These are phyloP conservation scores for Asbolus verrucosus DNA, from an alignment of 1,140 invertebrate genomes.

Conservation along the genomic window DNA sequence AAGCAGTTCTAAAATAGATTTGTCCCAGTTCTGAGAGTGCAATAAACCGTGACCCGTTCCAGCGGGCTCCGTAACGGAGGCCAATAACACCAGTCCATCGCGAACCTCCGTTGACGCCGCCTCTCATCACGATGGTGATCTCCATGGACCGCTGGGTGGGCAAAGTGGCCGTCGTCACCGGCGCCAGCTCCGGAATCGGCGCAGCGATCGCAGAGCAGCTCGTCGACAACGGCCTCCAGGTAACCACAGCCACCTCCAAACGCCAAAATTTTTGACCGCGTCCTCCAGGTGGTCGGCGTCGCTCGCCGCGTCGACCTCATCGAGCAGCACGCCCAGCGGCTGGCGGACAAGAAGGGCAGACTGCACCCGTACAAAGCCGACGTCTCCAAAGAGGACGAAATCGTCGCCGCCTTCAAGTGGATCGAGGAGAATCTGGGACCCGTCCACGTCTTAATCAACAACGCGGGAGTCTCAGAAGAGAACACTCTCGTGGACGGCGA, in stretches of 20 bases:
- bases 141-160: slow-evolving; percentile 19
- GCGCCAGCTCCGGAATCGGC: slow-evolving; percentile 12
- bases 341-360: slow-evolving; percentile 41
- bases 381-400: slow-evolving; percentile 68
- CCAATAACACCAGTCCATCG: too few species aligned
- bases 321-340: slow-evolving; percentile 21
- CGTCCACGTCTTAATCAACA: slow-evolving; percentile 76
- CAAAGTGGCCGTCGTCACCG: slow-evolving; percentile 2
- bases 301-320: slow-evolving; percentile 46
- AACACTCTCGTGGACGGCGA: slow-evolving; percentile 54
- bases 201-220: neutral
- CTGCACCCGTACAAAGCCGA: slow-evolving; percentile 59
- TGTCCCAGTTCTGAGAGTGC: too few species aligned
- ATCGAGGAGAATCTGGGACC: slow-evolving; percentile 70
- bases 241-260: neutral
- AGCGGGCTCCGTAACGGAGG: too few species aligned
- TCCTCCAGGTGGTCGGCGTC: slow-evolving; percentile 49
- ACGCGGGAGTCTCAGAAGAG: slow-evolving; percentile 68
- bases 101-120: too few species aligned
- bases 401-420: slow-evolving; percentile 72
- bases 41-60: too few species aligned
- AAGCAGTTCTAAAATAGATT: too few species aligned
- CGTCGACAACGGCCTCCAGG: neutral
- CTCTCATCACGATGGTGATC: too few species aligned
- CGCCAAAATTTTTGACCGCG: neutral